Conservation (phyloP, 2,888 invertebrate genomes). For the Drosophila anceps region DNA sequence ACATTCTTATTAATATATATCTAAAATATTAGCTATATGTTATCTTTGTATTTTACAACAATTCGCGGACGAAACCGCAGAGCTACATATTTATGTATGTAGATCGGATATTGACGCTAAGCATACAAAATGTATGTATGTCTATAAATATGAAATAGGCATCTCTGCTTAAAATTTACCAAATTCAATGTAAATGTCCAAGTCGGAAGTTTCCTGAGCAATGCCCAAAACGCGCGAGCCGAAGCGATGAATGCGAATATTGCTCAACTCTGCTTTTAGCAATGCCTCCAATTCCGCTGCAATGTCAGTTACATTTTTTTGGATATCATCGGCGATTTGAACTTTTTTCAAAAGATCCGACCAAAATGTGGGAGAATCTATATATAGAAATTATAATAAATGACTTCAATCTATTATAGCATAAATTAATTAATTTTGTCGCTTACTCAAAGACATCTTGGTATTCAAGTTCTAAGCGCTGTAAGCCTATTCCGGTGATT, state of each 20-base stretch:
- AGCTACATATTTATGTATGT: too few species aligned
- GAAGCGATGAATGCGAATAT: conserved; percentile 6
- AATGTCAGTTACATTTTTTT: not conserved
- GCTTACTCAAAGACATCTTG: conserved; percentile 29
- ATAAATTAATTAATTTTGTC: not conserved
- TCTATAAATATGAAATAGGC: not conserved
- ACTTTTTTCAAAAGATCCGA: not conserved
- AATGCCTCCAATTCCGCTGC: not conserved
- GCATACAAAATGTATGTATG: too few species aligned
- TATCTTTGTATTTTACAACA: too few species aligned
- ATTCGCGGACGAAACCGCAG: too few species aligned
- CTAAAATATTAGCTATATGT: too few species aligned
- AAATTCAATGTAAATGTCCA: conserved; percentile 31
- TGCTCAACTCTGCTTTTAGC: not conserved
- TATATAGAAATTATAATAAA: too few species aligned
- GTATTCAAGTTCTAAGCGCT: not conserved
- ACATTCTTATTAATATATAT: too few species aligned
- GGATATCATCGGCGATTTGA: not conserved
- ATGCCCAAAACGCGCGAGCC: conserved; percentile 41
- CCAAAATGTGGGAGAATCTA: conserved; percentile 23
- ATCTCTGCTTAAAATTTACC: conserved; percentile 6
- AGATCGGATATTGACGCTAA: too few species aligned
- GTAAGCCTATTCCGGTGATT: not conserved
- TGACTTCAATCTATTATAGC: not conserved
- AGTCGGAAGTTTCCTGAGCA: conserved; percentile 7